Evolutionary conservation across 2,113 vertebrate species (phyloP).

Genomic region (Antechinus flavipes): DNA sequence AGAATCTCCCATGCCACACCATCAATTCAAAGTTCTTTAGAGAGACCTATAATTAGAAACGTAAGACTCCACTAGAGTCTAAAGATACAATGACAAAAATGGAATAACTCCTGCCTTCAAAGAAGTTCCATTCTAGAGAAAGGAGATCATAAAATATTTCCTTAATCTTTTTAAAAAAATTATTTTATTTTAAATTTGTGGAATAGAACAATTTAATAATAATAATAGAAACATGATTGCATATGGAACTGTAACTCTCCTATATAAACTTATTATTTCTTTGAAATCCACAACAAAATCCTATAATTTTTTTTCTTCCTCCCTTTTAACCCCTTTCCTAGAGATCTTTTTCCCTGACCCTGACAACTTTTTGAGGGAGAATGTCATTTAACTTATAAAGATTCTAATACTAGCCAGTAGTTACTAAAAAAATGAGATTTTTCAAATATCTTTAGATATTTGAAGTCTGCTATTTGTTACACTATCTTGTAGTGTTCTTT

Average conservation of each 20-base stretch:
- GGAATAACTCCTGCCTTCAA: not conserved
- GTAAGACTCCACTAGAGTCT: not conserved
- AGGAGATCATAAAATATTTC: not conserved
- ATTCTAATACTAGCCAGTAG: not conserved
- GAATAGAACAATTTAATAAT: too few relatives aligned
- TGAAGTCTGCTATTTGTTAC: too few relatives aligned
- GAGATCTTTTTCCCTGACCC: slow-evolving; percentile 22
- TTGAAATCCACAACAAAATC: not conserved
- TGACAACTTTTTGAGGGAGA: slow-evolving; percentile 1
- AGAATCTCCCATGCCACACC: too few relatives aligned
- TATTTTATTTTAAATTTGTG: too few relatives aligned
- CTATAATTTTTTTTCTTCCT: not conserved
- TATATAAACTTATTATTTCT: too few relatives aligned
- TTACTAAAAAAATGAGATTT: not conserved
- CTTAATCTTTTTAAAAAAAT: too few relatives aligned
- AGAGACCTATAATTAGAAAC: not conserved
- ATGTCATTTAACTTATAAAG: slow-evolving; percentile 11
- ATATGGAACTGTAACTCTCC: too few relatives aligned
- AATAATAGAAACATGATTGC: too few relatives aligned
- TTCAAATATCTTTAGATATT: too few relatives aligned
- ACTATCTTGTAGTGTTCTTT: too few relatives aligned
- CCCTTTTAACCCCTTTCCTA: too few relatives aligned
- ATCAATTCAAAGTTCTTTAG: too few relatives aligned
- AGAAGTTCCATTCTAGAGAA: not conserved
- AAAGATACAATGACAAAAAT: not conserved